Evolutionary conservation across 2,888 invertebrate genomes (phyloP), one percentile per base, ranked within the genome.

Genomic region (Neuroscelio doddi): DNA sequence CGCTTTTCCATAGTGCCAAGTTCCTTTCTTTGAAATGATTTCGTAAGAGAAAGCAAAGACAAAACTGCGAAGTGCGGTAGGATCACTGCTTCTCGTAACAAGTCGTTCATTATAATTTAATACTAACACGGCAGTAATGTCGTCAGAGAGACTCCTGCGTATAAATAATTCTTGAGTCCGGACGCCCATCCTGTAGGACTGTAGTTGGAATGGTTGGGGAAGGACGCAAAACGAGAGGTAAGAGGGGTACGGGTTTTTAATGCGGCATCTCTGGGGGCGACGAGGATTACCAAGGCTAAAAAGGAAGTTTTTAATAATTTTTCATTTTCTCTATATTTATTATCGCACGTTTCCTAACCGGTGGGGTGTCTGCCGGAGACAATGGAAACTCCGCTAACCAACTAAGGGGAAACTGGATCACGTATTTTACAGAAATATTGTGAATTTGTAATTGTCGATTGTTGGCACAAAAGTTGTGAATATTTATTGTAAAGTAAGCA

Each of bases 271-370:
- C 83, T 81, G 81, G 79, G 80, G 79, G 80, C 81, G 77, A 76
- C 80, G 77, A 80, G 83, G 82, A 83, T 83, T 83, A 83, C 82
- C 79, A 78, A 79, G 81, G 81, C 79, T 82, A 83, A 83, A 84
- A 83, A 83, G 83, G 82, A 84, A 84, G 83, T 84, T 84, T 84
- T 83, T 83, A 82, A 83, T 84, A 84, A 84, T 84, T 83, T 84
- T 84, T 84, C 83, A 84, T 84, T 84, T 83, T 84, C 83, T 81
- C 83, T 82, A 82, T 84, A 84, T 83, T 84, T 84, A 83, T 84
- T 84, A 83, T 84, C 81, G 80, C 78, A 77, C 80, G 79, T 79
- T 81, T 82, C 82, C 82, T 81, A 80, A 81, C 82, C 80, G 76
- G 75, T 74, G 74, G 74, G 70, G 72, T 72, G 72, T 72, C 74